Conservation (phyloP, 2,113 vertebrate genomes). For the Amphiprion percula region DNA sequence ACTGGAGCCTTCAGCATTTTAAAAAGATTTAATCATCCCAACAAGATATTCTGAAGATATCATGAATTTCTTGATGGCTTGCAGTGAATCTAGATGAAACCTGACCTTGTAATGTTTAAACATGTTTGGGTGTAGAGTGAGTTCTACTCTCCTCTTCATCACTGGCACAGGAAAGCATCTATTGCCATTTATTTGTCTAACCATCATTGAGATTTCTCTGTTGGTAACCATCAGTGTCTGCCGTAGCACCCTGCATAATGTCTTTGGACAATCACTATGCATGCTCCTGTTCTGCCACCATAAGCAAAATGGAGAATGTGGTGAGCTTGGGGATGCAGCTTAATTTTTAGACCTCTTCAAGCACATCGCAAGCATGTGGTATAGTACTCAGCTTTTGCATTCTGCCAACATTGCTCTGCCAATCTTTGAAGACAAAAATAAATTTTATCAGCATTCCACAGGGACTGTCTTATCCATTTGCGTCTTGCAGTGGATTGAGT, state of each 20-base stretch:
- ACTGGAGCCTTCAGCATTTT: too few species aligned
- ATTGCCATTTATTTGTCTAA: slow-evolving; percentile 25
- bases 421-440: slow-evolving; percentile 51
- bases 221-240: slow-evolving; percentile 39
- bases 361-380: slow-evolving; percentile 31
- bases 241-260: slow-evolving; percentile 44
- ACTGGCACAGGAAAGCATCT: neutral
- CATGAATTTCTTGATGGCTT: neutral
- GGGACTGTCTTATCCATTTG: slow-evolving; percentile 25
- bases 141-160: too few species aligned
- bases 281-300: slow-evolving; percentile 47
- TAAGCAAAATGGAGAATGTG: slow-evolving; percentile 47
- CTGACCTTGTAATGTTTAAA: too few species aligned
- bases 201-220: slow-evolving; percentile 54
- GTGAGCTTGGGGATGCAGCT: slow-evolving; percentile 25
- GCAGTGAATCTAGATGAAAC: neutral
- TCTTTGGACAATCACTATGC: slow-evolving; percentile 45
- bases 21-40: neutral
- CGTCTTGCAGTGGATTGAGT: neutral
- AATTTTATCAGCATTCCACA: slow-evolving; percentile 38
- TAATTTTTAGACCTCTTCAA: slow-evolving; percentile 49
- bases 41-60: neutral
- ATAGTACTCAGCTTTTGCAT: slow-evolving; percentile 49
- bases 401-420: slow-evolving; percentile 50
- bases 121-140: too few species aligned